Evolutionary conservation across 23 tunicate species (phyloP).

Genomic region (Trididemnum miniatum): DNA sequence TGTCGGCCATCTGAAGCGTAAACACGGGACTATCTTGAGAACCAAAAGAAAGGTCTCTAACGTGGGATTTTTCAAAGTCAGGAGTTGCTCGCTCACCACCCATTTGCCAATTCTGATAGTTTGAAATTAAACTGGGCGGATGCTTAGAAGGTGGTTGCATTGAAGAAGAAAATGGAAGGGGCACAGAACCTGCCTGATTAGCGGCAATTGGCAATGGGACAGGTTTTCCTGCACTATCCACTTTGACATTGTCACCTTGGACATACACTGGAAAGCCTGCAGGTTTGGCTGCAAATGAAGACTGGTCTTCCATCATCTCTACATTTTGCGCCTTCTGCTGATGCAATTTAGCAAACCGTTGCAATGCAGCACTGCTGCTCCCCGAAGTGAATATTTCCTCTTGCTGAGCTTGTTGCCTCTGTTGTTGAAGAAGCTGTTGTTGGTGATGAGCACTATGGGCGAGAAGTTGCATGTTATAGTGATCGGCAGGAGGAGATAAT

Average conservation of each 20-base stretch:
- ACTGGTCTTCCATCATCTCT: conserved; percentile 3
- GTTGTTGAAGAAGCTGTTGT: conserved; percentile 44
- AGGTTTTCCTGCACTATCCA: neutral
- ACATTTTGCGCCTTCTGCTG: conserved; percentile 16
- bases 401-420: conserved; percentile 37
- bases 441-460: conserved; percentile 82
- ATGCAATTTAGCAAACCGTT: conserved; percentile 65
- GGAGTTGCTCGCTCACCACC: conserved; percentile 41
- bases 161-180: neutral
- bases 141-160: neutral
- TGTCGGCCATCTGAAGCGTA: conserved; percentile 8
- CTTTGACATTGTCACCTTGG: neutral
- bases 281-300: neutral
- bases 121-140: neutral
- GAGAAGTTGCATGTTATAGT: conserved; percentile 86
- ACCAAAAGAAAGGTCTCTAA: conserved; percentile 39
- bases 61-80: conserved; percentile 22
- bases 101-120: conserved; percentile 21
- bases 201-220: neutral
- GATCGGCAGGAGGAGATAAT: conserved; percentile 54
- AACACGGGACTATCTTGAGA: conserved; percentile 48
- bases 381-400: conserved; percentile 17
- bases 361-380: conserved; percentile 79
- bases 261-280: neutral
- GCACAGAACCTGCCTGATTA: neutral